Base-by-base conservation (phyloP, 2,113 vertebrate genomes). In the Pelvicachromis taeniatus region DNA sequence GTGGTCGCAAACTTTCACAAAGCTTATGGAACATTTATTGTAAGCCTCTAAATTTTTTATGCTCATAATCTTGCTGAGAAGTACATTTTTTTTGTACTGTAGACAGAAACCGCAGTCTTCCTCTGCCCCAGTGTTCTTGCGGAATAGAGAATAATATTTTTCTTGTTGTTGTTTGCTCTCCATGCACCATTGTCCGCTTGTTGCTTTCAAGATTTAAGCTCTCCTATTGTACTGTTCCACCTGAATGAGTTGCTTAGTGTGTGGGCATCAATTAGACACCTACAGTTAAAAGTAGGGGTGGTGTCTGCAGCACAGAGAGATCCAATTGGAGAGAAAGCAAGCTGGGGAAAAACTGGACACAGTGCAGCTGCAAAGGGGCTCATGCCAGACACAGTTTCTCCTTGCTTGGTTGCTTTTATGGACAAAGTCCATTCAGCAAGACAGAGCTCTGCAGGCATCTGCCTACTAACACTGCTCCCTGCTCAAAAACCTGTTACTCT, bases 351-450 rank as follows among this genome's bases (percentile, higher is more conserved):
- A 33, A 63, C 52, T 80, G 87, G 63, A 54, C 40, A 21, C 38
- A 4, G 48, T 8, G 8, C 70, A 79, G 68, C 81, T 81, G 29
- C 89, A 59, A 53, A 38, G 78, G 75, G 23, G 9, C 79, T 50
- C 0, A 2, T 58, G 77, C 78, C 81, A 54, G 86, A 58, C 65
- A 77, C 58, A 17, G 29, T 31, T 85, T 63, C 77, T 83, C 45
- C 31, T 78, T 56, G 89, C 63, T 23, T 42, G 83, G 70, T 78
- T 87, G 87, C 85, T 85, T 81, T 80, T 68, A 85, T 79, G 82
- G 87, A 84, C 75, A 70, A 86, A 86, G 80, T 81, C 84, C 84
- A 52, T 87, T 84, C 85, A 63, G 50, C 73, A 81, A 56, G 84
- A 85, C 86, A 14, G 53, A 83, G 31, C 75, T 86, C 86, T 84